Evolutionary conservation across 2,888 invertebrate species (phyloP), one percentile per base, ranked within the genome.

Genomic region (Hoplodrina ambigua): DNA sequence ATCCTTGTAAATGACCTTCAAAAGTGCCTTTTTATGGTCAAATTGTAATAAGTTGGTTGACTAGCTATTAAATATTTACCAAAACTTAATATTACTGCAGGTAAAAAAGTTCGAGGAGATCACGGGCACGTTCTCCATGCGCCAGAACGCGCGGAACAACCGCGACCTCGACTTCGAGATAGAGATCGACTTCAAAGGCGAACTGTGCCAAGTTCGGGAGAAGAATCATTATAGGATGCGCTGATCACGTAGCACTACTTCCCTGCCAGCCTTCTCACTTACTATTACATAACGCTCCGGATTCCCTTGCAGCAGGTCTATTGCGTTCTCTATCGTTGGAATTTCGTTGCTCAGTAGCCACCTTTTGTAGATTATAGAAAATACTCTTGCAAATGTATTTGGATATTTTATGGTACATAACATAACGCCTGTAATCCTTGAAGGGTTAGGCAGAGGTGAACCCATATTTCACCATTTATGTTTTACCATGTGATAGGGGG

Each of bases 121-220:
- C 72, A 97, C 97, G 63, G 99, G 99, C 37, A 97, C 97, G 10
- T 99, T 99, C 92, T 97, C 97, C 63, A 98, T 99, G 98, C 98
- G 98, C 85, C 99, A 99, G 56, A 99, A 99, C 95, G 98, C 98
- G 72, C 97, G 99, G 74, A 99, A 99, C 95, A 99, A 98, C 94
- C 97, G 99, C 61, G 99, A 99, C 94, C 97, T 99, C 80, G 99
- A 99, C 95, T 99, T 99, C 93, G 97, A 97, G 83, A 97, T 99
- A 75, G 98, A 98, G 88, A 96, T 99, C 59, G 97, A 98, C 88
- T 99, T 99, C 96, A 98, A 99, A 87, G 98, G 98, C 33, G 98
- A 98, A 88, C 96, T 98, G 74, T 98, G 98, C 74, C 97, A 98
- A 91, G 97, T 99, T 76, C 97, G 97, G 81, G 98, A 98, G 96